Base-by-base conservation (phyloP, 2,113 vertebrate genomes). In the Terrapene triunguis region DNA sequence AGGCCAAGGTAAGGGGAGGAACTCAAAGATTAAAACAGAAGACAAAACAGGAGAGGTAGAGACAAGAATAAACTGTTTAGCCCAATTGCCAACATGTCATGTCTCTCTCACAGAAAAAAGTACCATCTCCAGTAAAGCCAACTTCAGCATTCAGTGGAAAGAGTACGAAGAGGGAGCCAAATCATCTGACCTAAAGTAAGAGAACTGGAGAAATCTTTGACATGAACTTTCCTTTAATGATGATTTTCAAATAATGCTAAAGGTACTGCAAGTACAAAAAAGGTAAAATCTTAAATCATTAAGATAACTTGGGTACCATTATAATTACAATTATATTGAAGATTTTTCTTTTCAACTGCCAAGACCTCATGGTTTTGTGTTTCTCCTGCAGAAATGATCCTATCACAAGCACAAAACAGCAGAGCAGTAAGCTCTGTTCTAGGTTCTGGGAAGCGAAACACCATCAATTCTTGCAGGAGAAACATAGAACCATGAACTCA, bases 141-240 rank as follows among this genome's bases (percentile, higher is more conserved):
- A 57, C 62, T 74, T 90, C 80, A 89, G 76, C 69, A 80, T 81
- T 76, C 83, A 95, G 1, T 0, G 69, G 29, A 76, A 92, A 82
- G 12, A 95, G 38, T 17, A 1, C 54, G 54, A 44, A 88, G 50
- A 69, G 2, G 24, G 6, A 4, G 47, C 57, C 80, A 87, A 97
- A 35, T 57, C 69, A 89, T n/a, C 50, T 53, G 47, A 53, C 65
- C 16, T 42, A 54, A 54, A 89, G 38, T 83, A 38, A 93, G 57
- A 92, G 92, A 54, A 72, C 51, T 54, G 14, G 91, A 89, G 7
- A 85, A 57, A 76, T 59, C 79, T 79, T 90, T 90, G 80, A 80
- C 90, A 94, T 94, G 93, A 97, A 80, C 83, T 35, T 84, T 79
- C 51, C n/a, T 88, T 92, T 44, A 76, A 97, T 86, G 13, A 51